Evolutionary conservation across 1,140 invertebrate species (phyloP).

Genomic region (Drosophila ananassae): DNA sequence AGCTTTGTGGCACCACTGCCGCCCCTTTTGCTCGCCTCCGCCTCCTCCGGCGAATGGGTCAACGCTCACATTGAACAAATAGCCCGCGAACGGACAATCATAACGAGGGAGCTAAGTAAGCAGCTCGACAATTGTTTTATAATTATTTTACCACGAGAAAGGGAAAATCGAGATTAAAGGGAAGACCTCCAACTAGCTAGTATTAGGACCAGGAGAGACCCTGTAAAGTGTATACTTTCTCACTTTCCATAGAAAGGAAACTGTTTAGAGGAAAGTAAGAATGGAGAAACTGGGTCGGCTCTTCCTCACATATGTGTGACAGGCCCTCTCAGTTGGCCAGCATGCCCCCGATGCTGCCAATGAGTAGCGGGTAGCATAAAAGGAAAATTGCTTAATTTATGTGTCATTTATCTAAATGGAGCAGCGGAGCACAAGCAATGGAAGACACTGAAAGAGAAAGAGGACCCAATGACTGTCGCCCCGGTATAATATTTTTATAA

Average conservation of each 20-base stretch:
- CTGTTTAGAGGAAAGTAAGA: background rate
- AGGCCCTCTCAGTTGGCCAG: background rate
- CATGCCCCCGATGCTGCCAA: slow-evolving; percentile 13
- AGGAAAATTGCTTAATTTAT: slow-evolving; percentile 81
- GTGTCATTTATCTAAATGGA: slow-evolving; percentile 81
- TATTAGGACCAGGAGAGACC: background rate
- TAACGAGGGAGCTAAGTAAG: slow-evolving; percentile 21
- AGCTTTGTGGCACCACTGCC: slow-evolving; percentile 9
- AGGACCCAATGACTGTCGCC: slow-evolving; percentile 42
- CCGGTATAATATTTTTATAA: slow-evolving; percentile 44
- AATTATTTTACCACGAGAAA: slow-evolving; percentile 63
- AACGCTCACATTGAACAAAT: slow-evolving; percentile 32
- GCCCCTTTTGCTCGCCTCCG: background rate
- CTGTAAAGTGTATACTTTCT: background rate
- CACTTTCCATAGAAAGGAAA: background rate
- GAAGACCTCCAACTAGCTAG: too few relatives aligned
- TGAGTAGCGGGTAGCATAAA: slow-evolving; percentile 61
- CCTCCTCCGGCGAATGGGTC: slow-evolving; percentile 6
- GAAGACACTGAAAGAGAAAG: slow-evolving; percentile 10
- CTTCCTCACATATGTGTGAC: background rate
- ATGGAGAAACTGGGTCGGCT: background rate
- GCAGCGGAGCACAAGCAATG: slow-evolving; percentile 52
- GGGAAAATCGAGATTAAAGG: slow-evolving; percentile 1
- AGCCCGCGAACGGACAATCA: slow-evolving; percentile 16
- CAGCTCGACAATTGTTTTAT: slow-evolving; percentile 73